Conservation (phyloP, 2,113 vertebrate genomes). For the Toxostoma redivivum region DNA sequence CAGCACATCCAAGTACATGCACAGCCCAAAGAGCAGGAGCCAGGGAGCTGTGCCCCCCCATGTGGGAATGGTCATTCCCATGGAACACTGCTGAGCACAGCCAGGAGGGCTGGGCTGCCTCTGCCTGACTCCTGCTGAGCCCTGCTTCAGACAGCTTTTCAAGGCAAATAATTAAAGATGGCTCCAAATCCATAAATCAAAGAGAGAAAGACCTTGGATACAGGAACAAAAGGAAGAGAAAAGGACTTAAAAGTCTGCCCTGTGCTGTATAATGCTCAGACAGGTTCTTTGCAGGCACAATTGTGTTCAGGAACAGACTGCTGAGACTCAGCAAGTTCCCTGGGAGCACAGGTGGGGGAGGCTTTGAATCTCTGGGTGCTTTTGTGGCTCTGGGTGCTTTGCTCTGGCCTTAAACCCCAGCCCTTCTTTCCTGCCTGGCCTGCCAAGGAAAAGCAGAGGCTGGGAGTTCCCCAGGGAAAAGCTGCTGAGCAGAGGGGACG, state of each 20-base stretch:
- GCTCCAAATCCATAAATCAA: slow-evolving; percentile 33
- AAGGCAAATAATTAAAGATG: slow-evolving; percentile 20
- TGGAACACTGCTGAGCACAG: background rate
- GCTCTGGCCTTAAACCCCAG: background rate
- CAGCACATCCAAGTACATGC: background rate
- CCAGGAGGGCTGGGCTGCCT: background rate
- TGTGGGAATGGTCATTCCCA: background rate
- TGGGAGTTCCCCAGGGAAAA: background rate
- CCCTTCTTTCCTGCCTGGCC: background rate
- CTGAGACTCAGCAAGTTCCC: background rate
- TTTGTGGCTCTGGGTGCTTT: background rate
- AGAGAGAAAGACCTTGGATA: background rate
- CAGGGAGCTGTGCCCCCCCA: background rate
- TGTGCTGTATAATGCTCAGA: background rate
- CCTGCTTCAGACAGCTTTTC: background rate
- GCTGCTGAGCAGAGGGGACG: background rate
- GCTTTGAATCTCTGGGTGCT: background rate
- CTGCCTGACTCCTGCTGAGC: background rate
- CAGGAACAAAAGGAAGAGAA: background rate
- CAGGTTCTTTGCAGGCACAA: background rate
- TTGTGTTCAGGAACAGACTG: background rate
- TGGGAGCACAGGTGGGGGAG: background rate
- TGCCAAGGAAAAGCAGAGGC: background rate
- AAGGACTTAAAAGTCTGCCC: background rate
- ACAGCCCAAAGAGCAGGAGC: background rate